Evolutionary conservation across 2,113 vertebrate genomes (phyloP).

Genomic region (Gymnorhina tibicen): DNA sequence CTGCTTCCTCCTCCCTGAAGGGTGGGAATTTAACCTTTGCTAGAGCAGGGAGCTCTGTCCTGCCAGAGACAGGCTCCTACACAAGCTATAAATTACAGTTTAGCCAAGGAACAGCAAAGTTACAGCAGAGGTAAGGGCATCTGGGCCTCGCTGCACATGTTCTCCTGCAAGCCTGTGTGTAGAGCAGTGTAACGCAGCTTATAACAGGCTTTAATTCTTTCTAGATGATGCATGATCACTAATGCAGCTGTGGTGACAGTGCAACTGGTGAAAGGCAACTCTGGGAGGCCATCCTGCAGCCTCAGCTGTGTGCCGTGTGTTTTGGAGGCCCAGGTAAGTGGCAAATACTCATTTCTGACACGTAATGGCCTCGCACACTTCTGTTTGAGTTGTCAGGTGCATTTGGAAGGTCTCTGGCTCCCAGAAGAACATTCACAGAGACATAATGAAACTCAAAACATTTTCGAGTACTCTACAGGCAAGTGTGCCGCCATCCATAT

Average conservation of each 20-base stretch:
- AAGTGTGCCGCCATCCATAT: not conserved
- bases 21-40: not conserved
- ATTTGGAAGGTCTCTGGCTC: not conserved
- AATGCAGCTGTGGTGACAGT: not conserved
- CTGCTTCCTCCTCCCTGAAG: not conserved
- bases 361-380: fast-evolving
- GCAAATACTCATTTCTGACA: not conserved
- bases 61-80: not conserved
- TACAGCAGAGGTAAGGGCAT: not conserved
- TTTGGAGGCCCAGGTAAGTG: not conserved
- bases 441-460: not conserved
- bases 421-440: not conserved
- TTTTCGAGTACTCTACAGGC: not conserved
- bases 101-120: not conserved
- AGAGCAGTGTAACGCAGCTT: not conserved
- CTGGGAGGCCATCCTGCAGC: not conserved
- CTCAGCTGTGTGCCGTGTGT: not conserved
- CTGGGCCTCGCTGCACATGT: not conserved
- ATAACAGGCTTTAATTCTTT: not conserved
- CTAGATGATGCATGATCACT: not conserved
- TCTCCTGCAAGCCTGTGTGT: not conserved
- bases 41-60: not conserved
- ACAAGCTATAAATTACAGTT: not conserved
- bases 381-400: not conserved
- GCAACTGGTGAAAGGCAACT: not conserved